phyloP scores from a whole-genome alignment of 2,113 vertebrate species.

The Pontoporia blainvillei region DNA sequence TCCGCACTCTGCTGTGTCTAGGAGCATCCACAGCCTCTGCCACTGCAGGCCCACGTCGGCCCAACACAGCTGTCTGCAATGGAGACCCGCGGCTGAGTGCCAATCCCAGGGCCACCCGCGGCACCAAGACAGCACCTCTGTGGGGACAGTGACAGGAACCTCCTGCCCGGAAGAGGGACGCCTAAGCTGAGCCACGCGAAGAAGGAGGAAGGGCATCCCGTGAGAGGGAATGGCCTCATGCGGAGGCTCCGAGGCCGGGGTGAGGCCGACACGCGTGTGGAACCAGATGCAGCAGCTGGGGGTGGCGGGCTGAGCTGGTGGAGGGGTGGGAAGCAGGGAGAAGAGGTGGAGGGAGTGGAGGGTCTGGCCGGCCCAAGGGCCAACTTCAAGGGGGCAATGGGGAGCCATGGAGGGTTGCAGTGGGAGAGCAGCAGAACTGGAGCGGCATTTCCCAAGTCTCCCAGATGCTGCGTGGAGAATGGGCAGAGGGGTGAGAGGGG shows the following conservation, averaged over 20 bases:
- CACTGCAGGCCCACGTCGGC: rapidly evolving
- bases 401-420: not conserved
- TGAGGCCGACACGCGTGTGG: rapidly evolving
- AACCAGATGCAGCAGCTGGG: rapidly evolving
- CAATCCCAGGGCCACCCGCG: not conserved
- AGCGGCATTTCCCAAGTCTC: rapidly evolving
- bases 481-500: rapidly evolving
- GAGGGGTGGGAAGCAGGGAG: too few relatives aligned
- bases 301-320: rapidly evolving
- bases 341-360: rapidly evolving
- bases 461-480: not conserved
- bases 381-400: not conserved
- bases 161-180: not conserved
- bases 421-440: not conserved
- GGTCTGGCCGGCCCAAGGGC: not conserved
- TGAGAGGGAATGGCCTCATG: rapidly evolving
- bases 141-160: rapidly evolving
- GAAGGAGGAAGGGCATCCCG: rapidly evolving
- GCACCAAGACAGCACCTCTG: rapidly evolving
- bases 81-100: rapidly evolving
- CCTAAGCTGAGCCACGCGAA: rapidly evolving
- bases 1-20: not conserved
- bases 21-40: not conserved
- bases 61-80: not conserved
- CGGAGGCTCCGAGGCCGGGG: not conserved